Conservation (phyloP, 1,140 invertebrate genomes). For the Protaetia brevitarsis region DNA sequence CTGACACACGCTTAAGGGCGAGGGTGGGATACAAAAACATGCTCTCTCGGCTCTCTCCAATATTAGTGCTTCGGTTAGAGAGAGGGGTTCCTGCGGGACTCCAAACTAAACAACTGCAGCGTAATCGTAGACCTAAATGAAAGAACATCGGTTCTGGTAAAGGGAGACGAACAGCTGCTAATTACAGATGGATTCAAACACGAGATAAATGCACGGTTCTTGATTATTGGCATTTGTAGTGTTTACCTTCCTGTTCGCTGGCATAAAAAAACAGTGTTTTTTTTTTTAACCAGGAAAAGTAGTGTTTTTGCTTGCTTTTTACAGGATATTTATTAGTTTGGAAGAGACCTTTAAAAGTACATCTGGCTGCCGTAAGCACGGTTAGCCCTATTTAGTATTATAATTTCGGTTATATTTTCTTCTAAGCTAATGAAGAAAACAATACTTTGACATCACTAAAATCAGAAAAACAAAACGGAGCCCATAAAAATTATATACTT, state of each 20-base stretch:
- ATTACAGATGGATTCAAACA: constrained; percentile 5
- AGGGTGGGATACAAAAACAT: background rate
- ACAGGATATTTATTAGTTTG: too few species aligned
- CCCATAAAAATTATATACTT: too few species aligned
- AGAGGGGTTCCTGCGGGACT: background rate
- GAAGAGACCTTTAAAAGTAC: too few species aligned
- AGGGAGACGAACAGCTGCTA: background rate
- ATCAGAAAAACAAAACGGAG: too few species aligned
- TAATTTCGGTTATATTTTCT: too few species aligned
- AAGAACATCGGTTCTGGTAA: background rate
- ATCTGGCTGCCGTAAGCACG: too few species aligned
- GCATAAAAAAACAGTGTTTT: too few species aligned
- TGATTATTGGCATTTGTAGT: background rate
- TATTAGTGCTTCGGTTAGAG: constrained; percentile 3
- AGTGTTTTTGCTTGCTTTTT: too few species aligned
- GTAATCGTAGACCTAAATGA: constrained; percentile 8
- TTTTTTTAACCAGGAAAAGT: too few species aligned
- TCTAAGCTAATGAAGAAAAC: too few species aligned
- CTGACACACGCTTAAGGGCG: background rate
- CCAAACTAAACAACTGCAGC: constrained; percentile 13
- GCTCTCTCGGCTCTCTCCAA: background rate
- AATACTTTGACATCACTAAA: too few species aligned
- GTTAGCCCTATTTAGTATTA: too few species aligned
- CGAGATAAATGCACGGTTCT: background rate
- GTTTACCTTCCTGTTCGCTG: background rate